These are phyloP conservation scores for Origma solitaria DNA, from an alignment of 2,113 vertebrate species.

Conservation along the genomic window DNA sequence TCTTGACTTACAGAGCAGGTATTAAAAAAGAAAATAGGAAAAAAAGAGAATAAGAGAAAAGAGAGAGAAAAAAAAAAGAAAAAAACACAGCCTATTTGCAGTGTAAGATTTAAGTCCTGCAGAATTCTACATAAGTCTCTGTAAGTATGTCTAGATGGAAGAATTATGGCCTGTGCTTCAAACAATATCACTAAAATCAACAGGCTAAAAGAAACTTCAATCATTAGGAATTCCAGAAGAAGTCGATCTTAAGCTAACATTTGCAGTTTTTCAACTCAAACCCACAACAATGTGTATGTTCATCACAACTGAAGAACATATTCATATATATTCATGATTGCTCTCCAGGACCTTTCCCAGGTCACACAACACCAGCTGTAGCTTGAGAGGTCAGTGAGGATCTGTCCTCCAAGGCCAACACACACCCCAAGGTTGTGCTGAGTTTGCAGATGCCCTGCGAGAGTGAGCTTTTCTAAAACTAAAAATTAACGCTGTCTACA, in stretches of 20 bases:
- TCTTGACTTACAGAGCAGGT: background rate
- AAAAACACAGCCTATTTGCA: background rate
- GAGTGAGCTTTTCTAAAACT: background rate
- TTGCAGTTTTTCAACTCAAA: background rate
- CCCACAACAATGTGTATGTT: background rate
- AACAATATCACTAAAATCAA: background rate
- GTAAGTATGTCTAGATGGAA: background rate
- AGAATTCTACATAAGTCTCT: background rate
- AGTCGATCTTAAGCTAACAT: background rate
- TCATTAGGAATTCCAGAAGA: background rate
- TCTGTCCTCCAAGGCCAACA: background rate
- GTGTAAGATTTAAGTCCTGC: background rate
- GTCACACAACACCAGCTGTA: background rate
- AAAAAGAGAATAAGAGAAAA: fast-evolving
- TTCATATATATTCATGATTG: background rate
- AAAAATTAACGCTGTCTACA: background rate
- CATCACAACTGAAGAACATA: fast-evolving
- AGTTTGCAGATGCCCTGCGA: background rate
- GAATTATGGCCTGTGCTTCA: background rate
- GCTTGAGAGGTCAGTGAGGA: background rate
- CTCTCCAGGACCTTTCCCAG: background rate
- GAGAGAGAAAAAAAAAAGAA: no score
- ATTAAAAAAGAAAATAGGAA: fast-evolving
- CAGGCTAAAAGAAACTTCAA: background rate
- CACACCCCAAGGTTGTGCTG: background rate